These are phyloP conservation scores for Babyrousa celebensis DNA, from an alignment of 2,797 vertebrate genomes.

Conservation along the genomic window DNA sequence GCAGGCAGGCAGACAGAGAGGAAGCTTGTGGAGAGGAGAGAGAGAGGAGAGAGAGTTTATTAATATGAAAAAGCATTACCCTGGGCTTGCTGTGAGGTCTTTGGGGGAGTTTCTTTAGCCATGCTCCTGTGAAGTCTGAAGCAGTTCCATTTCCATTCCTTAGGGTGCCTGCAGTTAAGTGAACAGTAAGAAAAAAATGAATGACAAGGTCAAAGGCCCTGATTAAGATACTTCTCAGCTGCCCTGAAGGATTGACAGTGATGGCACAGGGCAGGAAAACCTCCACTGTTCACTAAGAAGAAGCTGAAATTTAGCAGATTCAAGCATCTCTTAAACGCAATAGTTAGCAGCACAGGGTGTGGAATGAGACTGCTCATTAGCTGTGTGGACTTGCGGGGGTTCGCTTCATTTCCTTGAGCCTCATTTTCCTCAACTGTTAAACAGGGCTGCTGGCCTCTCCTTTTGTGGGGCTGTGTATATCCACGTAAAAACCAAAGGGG, in stretches of 20 bases:
- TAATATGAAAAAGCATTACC: not conserved
- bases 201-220: conserved; percentile 62
- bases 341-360: not conserved
- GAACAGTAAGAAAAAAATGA: conserved; percentile 60
- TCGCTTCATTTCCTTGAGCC: conserved; percentile 29
- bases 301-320: not conserved
- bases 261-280: not conserved
- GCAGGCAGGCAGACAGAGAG: not conserved
- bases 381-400: not conserved
- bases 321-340: conserved; percentile 17
- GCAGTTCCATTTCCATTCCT: not conserved
- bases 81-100: not conserved
- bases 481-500: not conserved
- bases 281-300: not conserved
- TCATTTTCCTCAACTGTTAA: not conserved
- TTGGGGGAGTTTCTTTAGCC: not conserved
- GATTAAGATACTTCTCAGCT: conserved; percentile 71
- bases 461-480: not conserved
- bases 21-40: too few relatives aligned
- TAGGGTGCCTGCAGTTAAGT: not conserved
- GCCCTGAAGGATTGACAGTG: not conserved
- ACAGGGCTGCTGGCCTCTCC: not conserved
- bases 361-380: not conserved
- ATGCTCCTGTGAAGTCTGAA: conserved; percentile 28
- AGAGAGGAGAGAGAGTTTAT: not conserved